Evolutionary conservation across 2,888 invertebrate species (phyloP), one percentile per base, ranked within the genome.

Genomic region (Cheilosia grossa): DNA sequence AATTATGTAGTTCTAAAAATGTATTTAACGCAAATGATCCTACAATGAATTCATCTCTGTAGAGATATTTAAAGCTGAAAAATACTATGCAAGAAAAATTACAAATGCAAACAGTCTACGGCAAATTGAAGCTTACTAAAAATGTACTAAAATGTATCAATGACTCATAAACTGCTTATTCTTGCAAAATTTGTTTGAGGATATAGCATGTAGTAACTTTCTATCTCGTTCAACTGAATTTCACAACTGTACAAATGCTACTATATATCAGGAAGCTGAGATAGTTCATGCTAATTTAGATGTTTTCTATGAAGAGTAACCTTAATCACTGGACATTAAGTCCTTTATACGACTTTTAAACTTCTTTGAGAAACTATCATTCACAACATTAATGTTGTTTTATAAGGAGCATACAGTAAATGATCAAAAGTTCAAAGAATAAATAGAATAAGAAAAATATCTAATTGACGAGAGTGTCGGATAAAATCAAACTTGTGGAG

Each of bases 341-440:
- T 24, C 9, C 30, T 30, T 30, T 4, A 30, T 30, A 6, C 15
- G 1, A 15, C 4, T 30, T 30, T 5, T 2, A 0, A 54, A 30
- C 53, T 30, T 54, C 53, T 30, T 54, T 30, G 15, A n/a, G 53
- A 30, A n/a, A 27, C 4, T 15, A 54, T 54, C 15, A n/a, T n/a
- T n/a, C 2, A 2, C 2, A 24, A 24, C 3, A 24, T 24, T 24
- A 24, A 24, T 2, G 24, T 24, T 2, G 24, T 4, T 24, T 0
- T 24, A 24, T 21, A 2, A 24, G 24, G 27, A 30, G n/a, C 53
- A 30, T 30, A 17, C 27, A 1, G 27, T 30, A 30, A 6, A 27
- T 40, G 1, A 54, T 13, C 30, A 1, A n/a, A 30, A 0, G 9
- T 4, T 13, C 1, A 54, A 30, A n/a, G 2, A 30, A n/a, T 13